phyloP scores from a whole-genome alignment of 2,113 vertebrate species.

The Fukomys damarensis region DNA sequence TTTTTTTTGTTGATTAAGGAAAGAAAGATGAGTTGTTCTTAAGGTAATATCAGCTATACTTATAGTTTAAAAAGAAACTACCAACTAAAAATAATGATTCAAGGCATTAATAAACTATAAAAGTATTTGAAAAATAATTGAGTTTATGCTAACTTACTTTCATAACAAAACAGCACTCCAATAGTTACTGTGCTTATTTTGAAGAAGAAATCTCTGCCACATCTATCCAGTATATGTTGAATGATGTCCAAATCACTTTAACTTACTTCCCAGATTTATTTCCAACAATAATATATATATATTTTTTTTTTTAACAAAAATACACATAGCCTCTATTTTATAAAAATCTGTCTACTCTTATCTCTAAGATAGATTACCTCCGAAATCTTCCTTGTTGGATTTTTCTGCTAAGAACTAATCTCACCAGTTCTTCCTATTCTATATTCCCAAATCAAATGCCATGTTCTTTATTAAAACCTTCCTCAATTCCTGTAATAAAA shows the following conservation, averaged over 20 bases:
- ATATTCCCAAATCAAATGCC: background rate
- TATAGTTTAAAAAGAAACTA: background rate
- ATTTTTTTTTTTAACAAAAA: too few relatives aligned
- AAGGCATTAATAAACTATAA: background rate
- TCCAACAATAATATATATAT: background rate
- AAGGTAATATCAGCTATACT: background rate
- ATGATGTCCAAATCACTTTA: background rate
- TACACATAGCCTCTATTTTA: background rate
- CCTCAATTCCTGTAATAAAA: background rate
- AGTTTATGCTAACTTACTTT: background rate
- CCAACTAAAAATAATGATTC: background rate
- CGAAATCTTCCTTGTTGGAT: background rate
- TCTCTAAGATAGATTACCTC: background rate
- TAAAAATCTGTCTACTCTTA: conserved; percentile 1
- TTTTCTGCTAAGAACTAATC: background rate
- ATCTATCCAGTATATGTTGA: background rate
- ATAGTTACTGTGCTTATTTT: background rate
- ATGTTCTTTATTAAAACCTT: background rate
- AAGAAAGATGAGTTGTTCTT: background rate
- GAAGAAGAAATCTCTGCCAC: background rate
- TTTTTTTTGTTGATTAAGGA: background rate
- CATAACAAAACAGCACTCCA: background rate
- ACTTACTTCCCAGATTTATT: background rate
- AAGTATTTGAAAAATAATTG: background rate
- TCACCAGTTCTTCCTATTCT: background rate